These are phyloP conservation scores for Rhadina sibilatrix DNA, from an alignment of 2,113 vertebrate species.

Conservation along the genomic window DNA sequence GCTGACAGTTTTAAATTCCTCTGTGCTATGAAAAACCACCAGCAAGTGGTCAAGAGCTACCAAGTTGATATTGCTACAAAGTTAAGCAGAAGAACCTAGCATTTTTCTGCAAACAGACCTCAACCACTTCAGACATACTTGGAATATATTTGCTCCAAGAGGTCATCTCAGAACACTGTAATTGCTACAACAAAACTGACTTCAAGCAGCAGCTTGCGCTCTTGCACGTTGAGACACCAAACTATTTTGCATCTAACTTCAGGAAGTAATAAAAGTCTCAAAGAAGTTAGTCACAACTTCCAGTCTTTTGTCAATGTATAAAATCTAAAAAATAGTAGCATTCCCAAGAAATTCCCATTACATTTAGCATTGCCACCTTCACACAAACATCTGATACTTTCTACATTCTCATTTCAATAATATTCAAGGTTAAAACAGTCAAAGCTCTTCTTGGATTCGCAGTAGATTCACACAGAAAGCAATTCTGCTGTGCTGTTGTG, in stretches of 20 bases:
- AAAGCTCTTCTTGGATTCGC: not conserved
- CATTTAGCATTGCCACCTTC: not conserved
- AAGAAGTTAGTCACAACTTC: not conserved
- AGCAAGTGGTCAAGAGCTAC: not conserved
- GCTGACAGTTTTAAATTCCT: constrained; percentile 2
- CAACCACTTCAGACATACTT: not conserved
- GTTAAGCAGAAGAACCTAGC: not conserved
- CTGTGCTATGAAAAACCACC: not conserved
- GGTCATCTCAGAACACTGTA: not conserved
- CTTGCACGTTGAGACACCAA: not conserved
- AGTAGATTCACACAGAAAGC: not conserved
- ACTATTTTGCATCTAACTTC: not conserved
- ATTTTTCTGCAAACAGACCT: not conserved
- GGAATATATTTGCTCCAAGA: not conserved
- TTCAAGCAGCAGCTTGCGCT: not conserved
- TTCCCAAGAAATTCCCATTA: not conserved
- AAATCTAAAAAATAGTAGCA: not conserved
- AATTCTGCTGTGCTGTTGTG: not conserved
- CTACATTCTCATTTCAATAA: not conserved
- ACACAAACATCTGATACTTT: not conserved
- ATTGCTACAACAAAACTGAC: not conserved
- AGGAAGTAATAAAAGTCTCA: not conserved
- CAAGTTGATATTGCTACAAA: not conserved
- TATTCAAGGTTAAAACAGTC: not conserved
- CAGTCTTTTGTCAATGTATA: not conserved